Conservation (phyloP, 2,888 invertebrate genomes). For the Odontomyia ornata region DNA sequence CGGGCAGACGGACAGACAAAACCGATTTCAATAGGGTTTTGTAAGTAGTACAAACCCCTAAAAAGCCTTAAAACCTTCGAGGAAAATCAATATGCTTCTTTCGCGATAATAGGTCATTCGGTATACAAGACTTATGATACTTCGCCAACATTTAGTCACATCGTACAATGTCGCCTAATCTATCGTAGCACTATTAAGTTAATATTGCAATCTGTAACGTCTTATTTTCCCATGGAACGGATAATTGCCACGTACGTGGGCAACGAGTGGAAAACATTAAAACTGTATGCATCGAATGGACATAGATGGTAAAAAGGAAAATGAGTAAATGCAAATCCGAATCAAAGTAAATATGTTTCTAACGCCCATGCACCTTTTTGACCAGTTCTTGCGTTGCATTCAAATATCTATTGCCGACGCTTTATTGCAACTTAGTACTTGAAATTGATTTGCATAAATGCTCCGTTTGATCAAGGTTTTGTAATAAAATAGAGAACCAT, state of each 20-base stretch:
- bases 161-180: too few species aligned
- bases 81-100: too few species aligned
- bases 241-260: slow-evolving; percentile 1
- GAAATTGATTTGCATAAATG: slow-evolving; percentile 20
- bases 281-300: slow-evolving; percentile 16
- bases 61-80: too few species aligned
- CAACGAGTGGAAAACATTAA: neutral
- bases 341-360: slow-evolving; percentile 38
- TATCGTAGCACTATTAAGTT: too few species aligned
- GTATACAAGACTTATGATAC: too few species aligned
- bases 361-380: slow-evolving; percentile 34
- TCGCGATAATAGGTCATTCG: too few species aligned
- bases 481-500: too few species aligned
- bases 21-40: too few species aligned
- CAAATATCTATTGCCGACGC: slow-evolving; percentile 6
- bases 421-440: slow-evolving; percentile 24
- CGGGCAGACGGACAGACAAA: too few species aligned
- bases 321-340: slow-evolving; percentile 36
- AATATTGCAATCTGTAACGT: neutral
- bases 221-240: neutral
- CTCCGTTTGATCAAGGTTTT: too few species aligned
- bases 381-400: slow-evolving; percentile 24
- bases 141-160: too few species aligned
- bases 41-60: too few species aligned
- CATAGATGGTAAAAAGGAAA: slow-evolving; percentile 43